Percentiles rank a stretch among this genome's conserved stretches.
Evolutionary conservation across 2,113 vertebrate genomes (phyloP).

Genomic region (Oplegnathus fasciatus): DNA sequence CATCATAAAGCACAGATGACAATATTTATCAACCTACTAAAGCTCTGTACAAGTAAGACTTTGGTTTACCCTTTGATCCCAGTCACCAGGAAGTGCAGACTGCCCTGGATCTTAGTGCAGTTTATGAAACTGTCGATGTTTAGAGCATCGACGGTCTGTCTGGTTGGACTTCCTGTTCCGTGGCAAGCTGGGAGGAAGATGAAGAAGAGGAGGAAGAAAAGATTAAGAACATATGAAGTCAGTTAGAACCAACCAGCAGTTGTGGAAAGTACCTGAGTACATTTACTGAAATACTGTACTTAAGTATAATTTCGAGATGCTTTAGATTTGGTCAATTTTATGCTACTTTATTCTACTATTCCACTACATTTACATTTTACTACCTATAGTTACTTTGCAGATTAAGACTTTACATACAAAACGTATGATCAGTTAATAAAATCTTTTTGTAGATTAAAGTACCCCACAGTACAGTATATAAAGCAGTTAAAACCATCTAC

Average conservation of each 20-base stretch:
- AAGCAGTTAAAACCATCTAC: background rate
- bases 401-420: background rate
- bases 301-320: background rate
- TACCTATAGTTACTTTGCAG: background rate
- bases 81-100: conserved; percentile 92
- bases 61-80: conserved; percentile 90
- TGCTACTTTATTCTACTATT: background rate
- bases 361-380: background rate
- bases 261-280: background rate
- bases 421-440: background rate
- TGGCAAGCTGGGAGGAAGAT: conserved; percentile 83
- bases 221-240: background rate
- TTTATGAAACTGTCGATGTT: conserved; percentile 95
- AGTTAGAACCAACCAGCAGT: background rate
- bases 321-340: background rate
- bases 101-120: conserved; percentile 95
- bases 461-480: background rate
- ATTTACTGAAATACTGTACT: background rate
- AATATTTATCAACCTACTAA: background rate
- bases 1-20: background rate
- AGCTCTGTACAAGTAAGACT: no score
- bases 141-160: conserved; percentile 89
- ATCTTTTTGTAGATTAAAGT: background rate
- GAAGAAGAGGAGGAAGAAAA: background rate
- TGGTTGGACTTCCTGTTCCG: conserved; percentile 85